Base-by-base conservation (phyloP, 2,113 vertebrate genomes). In the Oryzias woworae region DNA sequence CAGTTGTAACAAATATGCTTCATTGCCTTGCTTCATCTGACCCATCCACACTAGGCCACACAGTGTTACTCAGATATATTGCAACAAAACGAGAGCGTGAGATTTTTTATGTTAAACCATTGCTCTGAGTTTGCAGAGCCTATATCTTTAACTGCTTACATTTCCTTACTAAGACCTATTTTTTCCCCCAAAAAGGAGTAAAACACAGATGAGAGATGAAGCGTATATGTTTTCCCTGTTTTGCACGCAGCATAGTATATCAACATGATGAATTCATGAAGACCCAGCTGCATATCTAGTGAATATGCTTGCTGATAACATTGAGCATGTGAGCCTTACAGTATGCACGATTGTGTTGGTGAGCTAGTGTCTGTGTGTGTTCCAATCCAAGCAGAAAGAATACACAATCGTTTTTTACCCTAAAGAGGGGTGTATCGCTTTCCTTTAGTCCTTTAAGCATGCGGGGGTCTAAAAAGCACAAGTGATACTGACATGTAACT, bases 231-330 rank as follows among this genome's bases (percentile, higher is more conserved):
- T 77, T 81, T 66, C 70, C 64, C 70, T 80, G 73, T 54, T 67
- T 62, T 10, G 48, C 58, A 22, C 71, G 70, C 83, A 88, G 82
- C 69, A 62, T 69, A 73, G 89, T 89, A 85, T 67, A 78, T 89
- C 86, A 87, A 77, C 24, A 71, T 85, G 85, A 90, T 88, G 73
- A 78, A 89, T 91, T 85, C 72, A 82, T 86, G 73, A 56, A 41
- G 51, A 55, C 73, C 70, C 73, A 54, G 62, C 66, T 75, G 55
- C 74, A 75, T 75, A 73, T 82, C 66, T 70, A 53, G 50, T 50
- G 43, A 71, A 69, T 74, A 50, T 75, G 71, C 72, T 60, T 70
- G 47, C 55, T 60, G 72, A 78, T 69, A 64, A 49, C 36, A 64
- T 63, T 48, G 2, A 60, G 57, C 53, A 43, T 52, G 57, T 68